phyloP scores from a whole-genome alignment of 1,140 invertebrate genomes.

The Dendrolimus kikuchii region DNA sequence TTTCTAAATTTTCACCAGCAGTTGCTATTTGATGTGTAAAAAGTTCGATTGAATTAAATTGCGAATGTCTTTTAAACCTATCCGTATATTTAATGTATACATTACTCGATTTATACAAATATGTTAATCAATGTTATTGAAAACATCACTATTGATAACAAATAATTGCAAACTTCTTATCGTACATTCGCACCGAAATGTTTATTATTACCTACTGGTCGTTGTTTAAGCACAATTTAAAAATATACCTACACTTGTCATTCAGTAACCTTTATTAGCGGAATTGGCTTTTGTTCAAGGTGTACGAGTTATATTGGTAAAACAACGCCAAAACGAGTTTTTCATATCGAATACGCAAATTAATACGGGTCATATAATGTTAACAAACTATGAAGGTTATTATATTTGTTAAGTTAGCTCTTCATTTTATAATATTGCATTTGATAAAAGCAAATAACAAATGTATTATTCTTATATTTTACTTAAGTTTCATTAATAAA shows the following conservation, averaged over 20 bases:
- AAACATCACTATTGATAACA: too few relatives aligned
- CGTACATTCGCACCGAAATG: neutral
- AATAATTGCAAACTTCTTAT: too few relatives aligned
- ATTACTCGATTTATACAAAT: too few relatives aligned
- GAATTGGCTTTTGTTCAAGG: constrained; percentile 28
- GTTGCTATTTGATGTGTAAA: too few relatives aligned
- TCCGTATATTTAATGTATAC: too few relatives aligned
- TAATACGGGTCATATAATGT: constrained; percentile 20
- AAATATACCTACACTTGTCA: constrained; percentile 11
- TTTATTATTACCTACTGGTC: neutral
- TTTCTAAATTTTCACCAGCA: too few relatives aligned
- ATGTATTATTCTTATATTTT: too few relatives aligned
- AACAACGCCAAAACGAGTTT: constrained; percentile 30
- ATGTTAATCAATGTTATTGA: too few relatives aligned
- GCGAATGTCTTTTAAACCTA: too few relatives aligned
- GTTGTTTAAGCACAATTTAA: neutral
- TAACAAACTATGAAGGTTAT: constrained; percentile 28
- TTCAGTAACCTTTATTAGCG: constrained; percentile 39
- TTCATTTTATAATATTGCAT: neutral
- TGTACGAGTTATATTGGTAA: constrained; percentile 26
- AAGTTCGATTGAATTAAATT: too few relatives aligned
- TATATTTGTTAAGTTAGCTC: neutral
- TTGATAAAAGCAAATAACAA: neutral
- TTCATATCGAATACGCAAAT: constrained; percentile 23
- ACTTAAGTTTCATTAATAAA: too few relatives aligned